phyloP scores from a whole-genome alignment of 2,888 invertebrate species.

The Seira sanloemensis region DNA sequence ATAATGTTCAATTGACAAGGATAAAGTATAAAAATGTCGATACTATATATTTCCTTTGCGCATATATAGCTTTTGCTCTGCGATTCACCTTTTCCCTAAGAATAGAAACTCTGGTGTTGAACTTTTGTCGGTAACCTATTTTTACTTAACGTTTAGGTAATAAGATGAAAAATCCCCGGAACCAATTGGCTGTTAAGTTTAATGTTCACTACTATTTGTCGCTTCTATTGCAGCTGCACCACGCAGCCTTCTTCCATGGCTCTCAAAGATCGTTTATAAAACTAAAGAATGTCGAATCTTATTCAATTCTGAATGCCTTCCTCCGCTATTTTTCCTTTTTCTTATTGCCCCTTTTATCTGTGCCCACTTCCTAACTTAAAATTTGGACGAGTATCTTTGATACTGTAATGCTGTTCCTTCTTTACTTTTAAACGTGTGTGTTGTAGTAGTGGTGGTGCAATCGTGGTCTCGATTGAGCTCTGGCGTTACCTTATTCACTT shows the following conservation, averaged over 20 bases:
- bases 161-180: not conserved
- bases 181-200: constrained; percentile 58
- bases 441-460: not conserved
- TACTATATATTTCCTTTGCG: not conserved
- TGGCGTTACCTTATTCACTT: too few species aligned
- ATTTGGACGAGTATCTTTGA: constrained; percentile 26
- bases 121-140: not conserved
- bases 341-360: constrained; percentile 2
- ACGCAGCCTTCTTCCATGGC: too few species aligned
- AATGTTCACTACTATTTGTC: constrained; percentile 27
- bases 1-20: constrained; percentile 54
- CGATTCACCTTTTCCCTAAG: not conserved
- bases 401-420: constrained; percentile 31
- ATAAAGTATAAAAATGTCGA: constrained; percentile 34
- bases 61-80: not conserved
- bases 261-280: too few species aligned
- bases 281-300: not conserved
- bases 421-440: constrained; percentile 26
- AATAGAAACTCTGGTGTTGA: not conserved
- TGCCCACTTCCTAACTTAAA: constrained; percentile 6
- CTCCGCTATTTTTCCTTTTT: not conserved
- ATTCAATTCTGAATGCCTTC: constrained; percentile 41
- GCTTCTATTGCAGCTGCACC: not conserved
- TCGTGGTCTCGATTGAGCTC: too few species aligned
- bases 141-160: not conserved